These are phyloP conservation scores for Scolanthus callimorphus DNA, from an alignment of 92 coral and sea anemone genomes.

Conservation along the genomic window DNA sequence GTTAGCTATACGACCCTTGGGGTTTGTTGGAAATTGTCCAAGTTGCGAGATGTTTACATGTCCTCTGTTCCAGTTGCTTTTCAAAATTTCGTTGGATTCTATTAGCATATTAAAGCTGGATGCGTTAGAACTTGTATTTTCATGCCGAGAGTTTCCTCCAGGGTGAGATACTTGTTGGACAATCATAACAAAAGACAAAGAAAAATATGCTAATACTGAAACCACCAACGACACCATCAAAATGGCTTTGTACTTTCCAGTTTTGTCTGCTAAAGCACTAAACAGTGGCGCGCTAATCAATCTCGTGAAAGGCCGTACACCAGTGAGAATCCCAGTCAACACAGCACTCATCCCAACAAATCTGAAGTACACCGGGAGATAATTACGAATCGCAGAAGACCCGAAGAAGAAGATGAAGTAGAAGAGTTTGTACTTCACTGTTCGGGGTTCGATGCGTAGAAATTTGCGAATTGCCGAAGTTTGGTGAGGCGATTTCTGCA, in stretches of 20 bases:
- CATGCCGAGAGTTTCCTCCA: not conserved
- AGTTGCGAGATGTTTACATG: no score
- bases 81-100: no score
- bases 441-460: conserved; percentile 12
- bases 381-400: conserved; percentile 44
- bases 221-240: conserved; percentile 38
- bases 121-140: not conserved
- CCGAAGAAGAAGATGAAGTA: conserved; percentile 62
- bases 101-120: no score
- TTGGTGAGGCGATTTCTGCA: not conserved
- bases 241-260: conserved; percentile 49
- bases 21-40: no score
- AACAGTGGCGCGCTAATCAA: conserved; percentile 58
- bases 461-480: not conserved
- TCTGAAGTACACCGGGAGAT: conserved; percentile 59
- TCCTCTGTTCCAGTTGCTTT: no score
- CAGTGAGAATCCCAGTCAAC: conserved; percentile 55
- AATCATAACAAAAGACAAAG: conserved; percentile 47
- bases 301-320: conserved; percentile 59
- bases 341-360: conserved; percentile 60
- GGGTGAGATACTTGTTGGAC: conserved; percentile 9
- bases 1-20: no score
- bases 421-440: conserved; percentile 53
- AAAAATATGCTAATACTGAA: conserved; percentile 39
- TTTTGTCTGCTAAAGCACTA: conserved; percentile 70